Evolutionary conservation across 2,797 vertebrate genomes (phyloP), one percentile per base, ranked within the genome.

Genomic region (Hypotaenidia okinawae): DNA sequence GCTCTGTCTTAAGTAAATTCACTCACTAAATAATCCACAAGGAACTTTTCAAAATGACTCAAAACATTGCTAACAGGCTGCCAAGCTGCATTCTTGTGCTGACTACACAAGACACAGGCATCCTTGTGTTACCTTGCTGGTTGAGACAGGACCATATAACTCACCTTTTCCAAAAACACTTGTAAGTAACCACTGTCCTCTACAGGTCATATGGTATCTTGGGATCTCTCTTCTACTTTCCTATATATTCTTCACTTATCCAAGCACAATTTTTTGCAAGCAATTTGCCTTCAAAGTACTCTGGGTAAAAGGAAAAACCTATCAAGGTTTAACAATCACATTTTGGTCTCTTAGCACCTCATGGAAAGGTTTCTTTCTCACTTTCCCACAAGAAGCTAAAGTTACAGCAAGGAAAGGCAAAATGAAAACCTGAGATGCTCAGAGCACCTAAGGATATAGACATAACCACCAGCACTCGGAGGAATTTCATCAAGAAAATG

Each of bases 21-120:
- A n/a, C 63, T 91, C 54, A 32, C 77, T 90, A 95, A 96, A 96
- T 85, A 97, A 97, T 92, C 80, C n/a, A 67, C 54, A 27, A 43
- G 76, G 33, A 88, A 66, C 17, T 37, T 82, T 51, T 77, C 55
- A 85, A 94, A 80, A 24, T 69, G 2, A 77, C 49, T 89, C 13
- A 2, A 64, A 93, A 58, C 35, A 28, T 19, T 18, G 24, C 63
- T 80, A 87, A 68, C 15, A 61, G 35, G 39, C 66, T 96, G 47
- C 80, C 47, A 58, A 55, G 39, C 22, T 81, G 61, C 62, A 33
- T 54, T 93, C 64, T 52, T 63, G 72, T 16, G 11, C 90, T 95
- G 73, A 90, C 61, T 75, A 35, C 55, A 69, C 70, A 47, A 67
- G 87, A 88, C 14, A 9, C 41, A 73, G 25, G 59, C 30, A 2